A percentile compares a stretch with the other conserved stretches of the same genome.
These are phyloP conservation scores for Sesamia nonagrioides DNA, from an alignment of 1,140 invertebrate species.

Conservation along the genomic window DNA sequence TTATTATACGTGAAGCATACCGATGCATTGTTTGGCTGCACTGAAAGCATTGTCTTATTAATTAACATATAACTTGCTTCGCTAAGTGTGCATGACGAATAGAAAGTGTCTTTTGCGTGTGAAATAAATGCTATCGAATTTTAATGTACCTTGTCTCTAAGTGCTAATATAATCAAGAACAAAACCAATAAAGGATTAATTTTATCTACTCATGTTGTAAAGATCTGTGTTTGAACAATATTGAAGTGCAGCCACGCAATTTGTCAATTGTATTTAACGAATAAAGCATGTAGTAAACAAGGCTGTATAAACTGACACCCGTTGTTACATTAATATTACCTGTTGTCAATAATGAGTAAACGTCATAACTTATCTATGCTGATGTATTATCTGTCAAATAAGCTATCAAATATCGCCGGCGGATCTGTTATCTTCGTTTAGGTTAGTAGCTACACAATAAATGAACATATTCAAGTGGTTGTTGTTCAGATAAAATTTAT, in stretches of 20 bases:
- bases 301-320: slow-evolving; percentile 58
- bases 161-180: background rate
- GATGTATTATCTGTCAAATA: slow-evolving; percentile 78
- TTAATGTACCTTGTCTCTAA: background rate
- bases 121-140: background rate
- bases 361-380: slow-evolving; percentile 68
- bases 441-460: slow-evolving; percentile 63
- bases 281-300: slow-evolving; percentile 63
- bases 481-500: slow-evolving; percentile 76
- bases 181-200: background rate
- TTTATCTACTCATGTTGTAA: background rate
- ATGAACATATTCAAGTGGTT: slow-evolving; percentile 76
- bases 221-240: slow-evolving; percentile 6
- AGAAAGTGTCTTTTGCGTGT: background rate
- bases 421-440: slow-evolving; percentile 68
- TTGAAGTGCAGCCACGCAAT: slow-evolving; percentile 55
- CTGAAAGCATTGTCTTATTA: slow-evolving; percentile 27
- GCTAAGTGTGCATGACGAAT: slow-evolving; percentile 15
- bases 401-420: slow-evolving; percentile 64
- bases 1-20: slow-evolving; percentile 60
- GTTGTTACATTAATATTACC: slow-evolving; percentile 64
- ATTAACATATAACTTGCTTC: slow-evolving; percentile 24
- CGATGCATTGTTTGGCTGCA: slow-evolving; percentile 51
- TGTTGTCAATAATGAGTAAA: slow-evolving; percentile 70
- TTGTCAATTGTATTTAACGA: slow-evolving; percentile 51